Base-by-base conservation (phyloP, 2,888 invertebrate genomes). In the Geotrupes spiniger region DNA sequence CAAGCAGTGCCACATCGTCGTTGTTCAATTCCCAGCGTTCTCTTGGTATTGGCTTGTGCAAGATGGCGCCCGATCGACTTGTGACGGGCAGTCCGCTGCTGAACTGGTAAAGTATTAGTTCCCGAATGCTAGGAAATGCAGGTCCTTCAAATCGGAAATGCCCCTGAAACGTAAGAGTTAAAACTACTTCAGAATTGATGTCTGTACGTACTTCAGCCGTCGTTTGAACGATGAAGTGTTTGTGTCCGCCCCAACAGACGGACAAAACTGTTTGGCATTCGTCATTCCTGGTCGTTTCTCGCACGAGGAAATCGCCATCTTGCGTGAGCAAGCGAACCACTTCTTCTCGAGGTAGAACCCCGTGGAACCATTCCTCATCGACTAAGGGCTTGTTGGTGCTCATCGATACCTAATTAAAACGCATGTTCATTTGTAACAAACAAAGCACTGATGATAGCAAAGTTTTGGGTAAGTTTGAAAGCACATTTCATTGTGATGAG, bases 321-420 rank as follows among this genome's bases (percentile, higher is more conserved):
- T 86, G 86, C n/a, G 87, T 83, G 51, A 97, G 77, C 29, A 97
- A 77, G 51, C 95, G 78, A 33, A 95, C 94, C 21, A 96, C 96
- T 76, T 97, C 96, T 73, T 96, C 96, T 9, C 97, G 80, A 0
- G 97, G 97, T 49, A 97, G 74, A 8, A 96, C 94, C 1, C 97
- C 97, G 68, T 97, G 97, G 75, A 96, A 96, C 95, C 95, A 96
- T 70, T 94, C 93, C 74, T 95, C 94, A 61, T 94, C 92, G 54
- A 92, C 87, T 37, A 90, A 73, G 8, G 85, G 83, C 31, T 87
- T 83, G 65, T 83, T 85, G 31, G 65, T 68, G 39, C 71, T 69
- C 46, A 69, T 49, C n/a, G 70, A 58, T 15, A 71, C 71, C 72
- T 72, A 53, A n/a, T 15, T 15, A 17, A 21, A 11, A 29, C 10